Base-by-base conservation (phyloP, 1,140 invertebrate species). In the Eueides isabella region DNA sequence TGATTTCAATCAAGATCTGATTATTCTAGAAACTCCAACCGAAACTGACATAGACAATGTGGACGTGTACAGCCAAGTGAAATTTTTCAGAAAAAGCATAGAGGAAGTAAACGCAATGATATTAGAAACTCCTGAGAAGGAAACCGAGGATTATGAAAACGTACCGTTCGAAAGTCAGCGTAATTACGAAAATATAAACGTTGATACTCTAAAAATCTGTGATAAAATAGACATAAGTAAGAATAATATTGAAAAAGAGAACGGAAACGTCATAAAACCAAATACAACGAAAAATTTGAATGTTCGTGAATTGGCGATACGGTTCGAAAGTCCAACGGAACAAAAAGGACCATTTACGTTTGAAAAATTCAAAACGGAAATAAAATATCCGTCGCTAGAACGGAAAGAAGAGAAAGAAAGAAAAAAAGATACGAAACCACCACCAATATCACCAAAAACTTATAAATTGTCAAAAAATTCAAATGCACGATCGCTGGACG, bases 61-160 rank as follows among this genome's bases (percentile, higher is more conserved):
- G 63, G 95, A 94, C 38, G 95, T 97, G 0, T 97, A 97, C 81
- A 96, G 96, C 79, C 96, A 97, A 92, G 96, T 97, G 0, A 96
- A 96, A 80, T 95, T 96, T 78, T 96, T 97, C 73, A 94, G 95
- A 38, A 94, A 95, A 78, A 96, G 96, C 23, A 95, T 97, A 64
- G 95, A 96, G 68, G 96, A 97, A 89, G 95, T 97, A 0, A 97
- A 97, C 85, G 95, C 96, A 31, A 88, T 97, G 79, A 88, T 96
- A 28, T 85, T 94, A 35, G 91, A 93, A 62, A 86, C 85, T 1
- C 88, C 87, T 3, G 89, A 90, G 70, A 84, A 79, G 74, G 89
- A 91, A 74, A 72, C 73, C 2, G 48, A 55, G 23, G 80, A 85
- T 61, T 93, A 93, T 67, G 90, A 92, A 67, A 92, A 91, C 44